Conservation (phyloP, 2,797 vertebrate genomes). For the Smutsia gigantea region DNA sequence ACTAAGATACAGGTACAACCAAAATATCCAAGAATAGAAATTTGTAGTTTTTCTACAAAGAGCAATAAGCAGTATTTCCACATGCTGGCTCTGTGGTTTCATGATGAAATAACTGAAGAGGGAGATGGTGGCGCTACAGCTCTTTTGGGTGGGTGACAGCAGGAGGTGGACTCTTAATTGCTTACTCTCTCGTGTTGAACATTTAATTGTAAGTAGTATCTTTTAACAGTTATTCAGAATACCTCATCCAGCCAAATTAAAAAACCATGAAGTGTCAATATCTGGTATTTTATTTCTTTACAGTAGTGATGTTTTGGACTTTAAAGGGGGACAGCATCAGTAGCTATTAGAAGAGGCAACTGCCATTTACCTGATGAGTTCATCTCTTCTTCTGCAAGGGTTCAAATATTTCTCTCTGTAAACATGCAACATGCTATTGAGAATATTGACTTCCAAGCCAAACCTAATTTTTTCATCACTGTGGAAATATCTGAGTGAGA, state of each 20-base stretch:
- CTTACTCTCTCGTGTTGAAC: slow-evolving; percentile 18
- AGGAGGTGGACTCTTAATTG: background rate
- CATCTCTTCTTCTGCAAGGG: slow-evolving; percentile 56
- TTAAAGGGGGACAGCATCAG: slow-evolving; percentile 42
- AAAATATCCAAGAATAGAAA: background rate
- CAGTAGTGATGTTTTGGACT: background rate
- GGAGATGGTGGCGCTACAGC: background rate
- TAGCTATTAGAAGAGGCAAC: slow-evolving; percentile 44
- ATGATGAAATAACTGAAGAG: background rate
- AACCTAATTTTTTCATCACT: slow-evolving; percentile 56
- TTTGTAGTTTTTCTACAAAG: background rate
- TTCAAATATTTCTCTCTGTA: slow-evolving; percentile 54
- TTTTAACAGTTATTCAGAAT: slow-evolving; percentile 1
- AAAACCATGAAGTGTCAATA: slow-evolving; percentile 52
- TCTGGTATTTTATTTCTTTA: background rate
- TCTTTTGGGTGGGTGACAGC: background rate
- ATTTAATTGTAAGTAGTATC: background rate
- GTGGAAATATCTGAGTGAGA: slow-evolving; percentile 25
- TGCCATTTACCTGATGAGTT: slow-evolving; percentile 37
- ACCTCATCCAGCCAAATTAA: background rate
- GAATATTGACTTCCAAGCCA: slow-evolving; percentile 69
- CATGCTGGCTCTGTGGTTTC: background rate
- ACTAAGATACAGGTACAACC: background rate
- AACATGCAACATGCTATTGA: slow-evolving; percentile 82
- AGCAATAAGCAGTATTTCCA: background rate